Conservation (phyloP, 2,888 invertebrate species). For the Metallyticus violacea region DNA sequence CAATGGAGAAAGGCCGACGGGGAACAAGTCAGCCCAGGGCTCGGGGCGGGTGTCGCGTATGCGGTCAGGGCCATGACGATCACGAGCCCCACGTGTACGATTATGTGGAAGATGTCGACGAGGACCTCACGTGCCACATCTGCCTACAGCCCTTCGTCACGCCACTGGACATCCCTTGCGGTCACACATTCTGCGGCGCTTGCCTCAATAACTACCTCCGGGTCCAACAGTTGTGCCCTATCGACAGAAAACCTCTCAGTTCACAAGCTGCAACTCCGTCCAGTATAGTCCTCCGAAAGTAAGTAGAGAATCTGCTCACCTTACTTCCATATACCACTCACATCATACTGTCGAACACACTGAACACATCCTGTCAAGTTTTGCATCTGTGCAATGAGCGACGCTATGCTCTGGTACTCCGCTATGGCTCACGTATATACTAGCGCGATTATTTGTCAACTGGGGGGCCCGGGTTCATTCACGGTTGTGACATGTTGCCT, state of each 20-base stretch:
- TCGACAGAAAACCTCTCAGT: constrained; percentile 45
- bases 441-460: no score
- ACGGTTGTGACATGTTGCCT: no score
- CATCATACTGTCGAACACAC: no score
- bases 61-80: constrained; percentile 39
- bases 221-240: constrained; percentile 47
- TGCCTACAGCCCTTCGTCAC: constrained; percentile 49
- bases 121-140: constrained; percentile 48
- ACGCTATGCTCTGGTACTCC: no score
- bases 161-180: constrained; percentile 50
- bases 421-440: no score
- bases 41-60: constrained; percentile 34
- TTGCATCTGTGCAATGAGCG: no score
- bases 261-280: constrained; percentile 45
- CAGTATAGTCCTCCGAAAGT: constrained; percentile 48
- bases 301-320: constrained; percentile 28
- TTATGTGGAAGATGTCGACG: constrained; percentile 47
- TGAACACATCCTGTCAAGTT: no score
- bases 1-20: constrained; percentile 26
- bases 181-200: constrained; percentile 48
- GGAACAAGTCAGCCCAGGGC: background rate
- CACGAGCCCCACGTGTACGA: constrained; percentile 47
- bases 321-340: no score
- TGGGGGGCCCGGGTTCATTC: no score
- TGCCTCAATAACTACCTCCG: constrained; percentile 43